Percentiles rank a stretch among this genome's conserved stretches.
Conservation (phyloP, 92 coral and sea anemone genomes). For the Epizoanthus scotinus region DNA sequence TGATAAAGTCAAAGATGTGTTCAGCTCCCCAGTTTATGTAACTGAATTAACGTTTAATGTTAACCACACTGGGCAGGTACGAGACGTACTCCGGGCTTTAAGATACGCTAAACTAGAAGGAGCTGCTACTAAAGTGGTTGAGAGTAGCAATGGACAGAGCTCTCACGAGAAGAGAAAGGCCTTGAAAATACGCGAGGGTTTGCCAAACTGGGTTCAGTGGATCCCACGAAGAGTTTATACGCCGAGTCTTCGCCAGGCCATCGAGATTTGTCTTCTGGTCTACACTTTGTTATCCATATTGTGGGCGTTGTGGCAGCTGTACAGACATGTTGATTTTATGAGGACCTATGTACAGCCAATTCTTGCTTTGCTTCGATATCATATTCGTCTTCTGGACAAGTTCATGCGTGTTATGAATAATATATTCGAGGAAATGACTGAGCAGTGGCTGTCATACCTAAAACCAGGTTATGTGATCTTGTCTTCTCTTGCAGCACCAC, state of each 20-base stretch:
- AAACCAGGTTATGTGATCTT: constrained; percentile 86
- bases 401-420: constrained; percentile 70
- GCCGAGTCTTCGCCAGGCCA: constrained; percentile 59
- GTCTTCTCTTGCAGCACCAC: constrained; percentile 75
- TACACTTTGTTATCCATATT: constrained; percentile 84
- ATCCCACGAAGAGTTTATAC: constrained; percentile 87
- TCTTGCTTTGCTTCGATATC: constrained; percentile 78
- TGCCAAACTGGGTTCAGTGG: constrained; percentile 91
- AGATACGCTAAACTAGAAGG: constrained; percentile 70
- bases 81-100: constrained; percentile 84
- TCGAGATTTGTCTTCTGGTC: constrained; percentile 72
- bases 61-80: constrained; percentile 87
- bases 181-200: constrained; percentile 73
- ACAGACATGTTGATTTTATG: constrained; percentile 93
- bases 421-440: constrained; percentile 82
- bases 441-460: constrained; percentile 88
- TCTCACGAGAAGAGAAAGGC: constrained; percentile 1
- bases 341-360: constrained; percentile 82
- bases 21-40: constrained; percentile 51
- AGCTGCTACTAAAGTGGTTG: background rate
- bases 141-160: constrained; percentile 1
- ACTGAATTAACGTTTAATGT: constrained; percentile 84
- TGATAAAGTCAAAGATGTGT: constrained; percentile 11
- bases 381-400: constrained; percentile 78
- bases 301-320: constrained; percentile 99